Conservation (phyloP, 2,888 invertebrate species). For the Noctua fimbriata region DNA sequence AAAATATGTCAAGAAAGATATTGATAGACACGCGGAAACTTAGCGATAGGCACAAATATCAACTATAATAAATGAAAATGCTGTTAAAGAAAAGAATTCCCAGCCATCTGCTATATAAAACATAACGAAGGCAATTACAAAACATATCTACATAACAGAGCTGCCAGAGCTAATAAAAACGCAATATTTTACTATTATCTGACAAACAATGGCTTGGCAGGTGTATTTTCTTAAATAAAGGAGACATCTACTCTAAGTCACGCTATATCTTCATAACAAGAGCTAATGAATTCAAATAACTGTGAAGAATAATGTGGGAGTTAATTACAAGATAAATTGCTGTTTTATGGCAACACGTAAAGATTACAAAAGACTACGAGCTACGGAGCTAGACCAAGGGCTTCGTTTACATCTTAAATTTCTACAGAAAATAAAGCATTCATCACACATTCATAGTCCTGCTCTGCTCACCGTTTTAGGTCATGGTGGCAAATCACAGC, state of each 20-base stretch:
- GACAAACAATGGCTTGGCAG: conserved; percentile 37
- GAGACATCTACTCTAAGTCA: conserved; percentile 42
- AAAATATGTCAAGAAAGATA: not conserved
- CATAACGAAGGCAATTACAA: not conserved
- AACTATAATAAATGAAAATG: not conserved
- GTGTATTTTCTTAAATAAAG: conserved; percentile 21
- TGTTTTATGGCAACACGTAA: conserved; percentile 19
- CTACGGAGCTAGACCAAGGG: conserved; percentile 7
- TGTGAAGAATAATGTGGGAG: conserved; percentile 21
- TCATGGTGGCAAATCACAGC: not conserved
- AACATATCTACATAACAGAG: conserved; percentile 7
- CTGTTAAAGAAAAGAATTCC: not conserved
- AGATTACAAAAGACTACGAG: not conserved
- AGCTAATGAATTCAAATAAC: conserved; percentile 41
- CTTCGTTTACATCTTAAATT: conserved; percentile 13
- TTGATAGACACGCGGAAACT: not conserved
- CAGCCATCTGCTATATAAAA: not conserved
- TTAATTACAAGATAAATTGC: conserved; percentile 34
- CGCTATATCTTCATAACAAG: conserved; percentile 46
- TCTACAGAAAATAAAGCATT: not conserved
- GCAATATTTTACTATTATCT: conserved; percentile 6
- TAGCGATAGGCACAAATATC: not conserved
- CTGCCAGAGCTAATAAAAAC: conserved; percentile 24
- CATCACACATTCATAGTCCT: not conserved
- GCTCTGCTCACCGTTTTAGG: not conserved